Evolutionary conservation across 2,888 invertebrate genomes (phyloP).

Genomic region (Molorchus minor): DNA sequence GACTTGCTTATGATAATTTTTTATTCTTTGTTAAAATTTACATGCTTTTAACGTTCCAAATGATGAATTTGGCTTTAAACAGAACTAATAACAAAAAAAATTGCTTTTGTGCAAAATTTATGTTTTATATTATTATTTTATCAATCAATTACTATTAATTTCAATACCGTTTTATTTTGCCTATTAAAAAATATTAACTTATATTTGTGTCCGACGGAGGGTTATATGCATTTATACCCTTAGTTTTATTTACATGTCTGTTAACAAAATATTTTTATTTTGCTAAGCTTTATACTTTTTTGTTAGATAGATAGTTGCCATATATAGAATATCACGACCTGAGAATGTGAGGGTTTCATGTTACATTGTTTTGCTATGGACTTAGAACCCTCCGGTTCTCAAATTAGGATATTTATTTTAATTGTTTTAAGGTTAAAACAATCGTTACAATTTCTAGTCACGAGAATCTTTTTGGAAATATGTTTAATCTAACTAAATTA

Average conservation of each 20-base stretch:
- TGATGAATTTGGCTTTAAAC: not conserved
- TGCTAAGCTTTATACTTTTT: not conserved
- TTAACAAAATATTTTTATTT: not conserved
- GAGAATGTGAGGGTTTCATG: not conserved
- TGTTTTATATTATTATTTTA: not conserved
- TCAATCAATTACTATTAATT: too few relatives aligned
- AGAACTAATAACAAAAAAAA: not conserved
- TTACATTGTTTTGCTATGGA: not conserved
- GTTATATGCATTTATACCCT: too few relatives aligned
- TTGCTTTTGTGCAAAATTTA: not conserved
- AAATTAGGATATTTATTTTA: not conserved
- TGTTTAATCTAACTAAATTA: constrained; percentile 8
- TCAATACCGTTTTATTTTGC: too few relatives aligned
- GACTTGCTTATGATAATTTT: not conserved
- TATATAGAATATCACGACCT: not conserved
- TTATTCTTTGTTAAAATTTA: not conserved
- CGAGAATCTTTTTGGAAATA: not conserved
- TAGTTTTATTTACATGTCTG: too few relatives aligned
- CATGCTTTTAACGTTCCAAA: not conserved
- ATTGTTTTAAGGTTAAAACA: not conserved
- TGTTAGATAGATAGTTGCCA: not conserved
- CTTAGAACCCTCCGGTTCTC: too few relatives aligned
- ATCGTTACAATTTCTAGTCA: constrained; percentile 6
- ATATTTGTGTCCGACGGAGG: too few relatives aligned
- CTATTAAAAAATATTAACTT: too few relatives aligned